A percentile compares a stretch with the other conserved stretches of the same genome.
Evolutionary conservation across 2,797 vertebrate genomes (phyloP).

Genomic region (Synanceia verrucosa): DNA sequence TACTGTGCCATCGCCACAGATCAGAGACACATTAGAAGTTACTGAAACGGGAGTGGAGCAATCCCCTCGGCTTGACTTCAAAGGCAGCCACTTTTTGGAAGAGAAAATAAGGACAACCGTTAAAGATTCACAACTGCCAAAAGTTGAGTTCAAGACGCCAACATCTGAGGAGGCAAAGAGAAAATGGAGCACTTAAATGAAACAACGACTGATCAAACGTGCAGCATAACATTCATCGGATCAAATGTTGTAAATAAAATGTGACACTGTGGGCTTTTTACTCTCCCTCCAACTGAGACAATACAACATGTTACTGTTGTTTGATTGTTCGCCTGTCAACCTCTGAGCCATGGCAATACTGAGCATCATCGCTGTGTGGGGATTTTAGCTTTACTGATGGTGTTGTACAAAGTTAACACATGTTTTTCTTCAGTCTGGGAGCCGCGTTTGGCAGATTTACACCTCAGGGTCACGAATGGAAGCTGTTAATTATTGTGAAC

Average conservation of each 20-base stretch:
- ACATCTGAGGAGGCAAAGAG: constrained; percentile 40
- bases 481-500: constrained; percentile 64
- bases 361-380: constrained; percentile 5
- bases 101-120: constrained; percentile 72
- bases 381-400: constrained; percentile 27
- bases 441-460: constrained; percentile 35
- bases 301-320: constrained; percentile 5
- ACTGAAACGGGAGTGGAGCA: constrained; percentile 70
- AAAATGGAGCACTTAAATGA: constrained; percentile 1
- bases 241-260: neutral
- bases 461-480: constrained; percentile 24
- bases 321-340: constrained; percentile 17
- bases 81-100: constrained; percentile 62
- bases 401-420: constrained; percentile 16
- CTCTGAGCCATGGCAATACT: neutral
- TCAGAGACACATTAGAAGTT: constrained; percentile 73
- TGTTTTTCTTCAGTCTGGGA: constrained; percentile 36
- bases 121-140: constrained; percentile 72
- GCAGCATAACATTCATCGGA: neutral
- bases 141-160: constrained; percentile 55
- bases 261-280: neutral
- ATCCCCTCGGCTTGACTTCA: constrained; percentile 78
- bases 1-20: constrained; percentile 67
- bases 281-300: neutral
- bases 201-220: constrained; percentile 13